Percentiles rank a stretch among this genome's conserved stretches.
These are phyloP conservation scores for Nemapogon koenigi DNA, from an alignment of 2,888 invertebrate species.

Conservation along the genomic window DNA sequence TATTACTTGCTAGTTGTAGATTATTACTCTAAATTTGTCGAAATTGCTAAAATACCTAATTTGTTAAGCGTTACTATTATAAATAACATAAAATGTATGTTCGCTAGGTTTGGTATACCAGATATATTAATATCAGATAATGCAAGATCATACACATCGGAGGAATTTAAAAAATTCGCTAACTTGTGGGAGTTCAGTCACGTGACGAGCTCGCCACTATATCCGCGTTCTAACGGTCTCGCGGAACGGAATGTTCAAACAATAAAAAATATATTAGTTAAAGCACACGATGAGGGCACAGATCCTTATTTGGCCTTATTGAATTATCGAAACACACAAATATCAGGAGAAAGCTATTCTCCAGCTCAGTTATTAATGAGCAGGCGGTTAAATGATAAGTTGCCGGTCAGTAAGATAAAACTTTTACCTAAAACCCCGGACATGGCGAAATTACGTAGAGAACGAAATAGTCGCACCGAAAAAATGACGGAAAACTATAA, in stretches of 20 bases:
- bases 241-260: background rate
- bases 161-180: background rate
- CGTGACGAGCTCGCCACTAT: background rate
- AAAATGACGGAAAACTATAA: conserved; percentile 1
- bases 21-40: conserved; percentile 19
- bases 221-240: conserved; percentile 2
- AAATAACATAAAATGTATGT: background rate
- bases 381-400: conserved; percentile 12
- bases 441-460: background rate
- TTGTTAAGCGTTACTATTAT: background rate
- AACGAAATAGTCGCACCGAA: background rate
- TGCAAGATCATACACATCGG: background rate
- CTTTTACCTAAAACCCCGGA: conserved; percentile 4
- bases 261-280: conserved; percentile 11
- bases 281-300: conserved; percentile 10
- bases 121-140: background rate
- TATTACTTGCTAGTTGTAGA: conserved; percentile 21
- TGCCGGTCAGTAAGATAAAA: conserved; percentile 8
- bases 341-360: conserved; percentile 8
- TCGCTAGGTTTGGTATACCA: conserved; percentile 1
- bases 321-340: conserved; percentile 15
- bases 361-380: conserved; percentile 17
- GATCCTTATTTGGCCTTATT: conserved; percentile 16
- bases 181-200: background rate
- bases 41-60: conserved; percentile 11